Evolutionary conservation across 2,797 vertebrate species (phyloP).

Genomic region (Poeciliopsis turneri): DNA sequence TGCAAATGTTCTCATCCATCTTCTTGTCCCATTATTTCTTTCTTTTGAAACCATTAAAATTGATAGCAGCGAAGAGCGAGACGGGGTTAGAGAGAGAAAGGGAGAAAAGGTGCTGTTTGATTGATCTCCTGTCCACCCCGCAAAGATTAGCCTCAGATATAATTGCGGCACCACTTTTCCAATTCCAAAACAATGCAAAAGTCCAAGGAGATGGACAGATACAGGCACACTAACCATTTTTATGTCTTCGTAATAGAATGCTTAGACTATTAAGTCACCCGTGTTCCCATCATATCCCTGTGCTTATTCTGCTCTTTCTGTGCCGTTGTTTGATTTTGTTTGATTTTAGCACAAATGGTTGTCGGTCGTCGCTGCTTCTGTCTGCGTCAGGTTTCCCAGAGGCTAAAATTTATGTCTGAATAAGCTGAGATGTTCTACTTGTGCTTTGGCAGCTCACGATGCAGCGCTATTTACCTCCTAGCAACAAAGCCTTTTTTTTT

Average conservation of each 20-base stretch:
- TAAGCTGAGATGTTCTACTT: conserved; percentile 52
- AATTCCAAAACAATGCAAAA: conserved; percentile 26
- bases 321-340: conserved; percentile 62
- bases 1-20: conserved; percentile 91
- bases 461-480: conserved; percentile 36
- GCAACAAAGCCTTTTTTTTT: conserved; percentile 14
- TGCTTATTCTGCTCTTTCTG: conserved; percentile 23
- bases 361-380: conserved; percentile 16
- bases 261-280: conserved; percentile 28
- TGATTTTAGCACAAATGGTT: conserved; percentile 50
- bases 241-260: conserved; percentile 26
- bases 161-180: conserved; percentile 46
- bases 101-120: conserved; percentile 82
- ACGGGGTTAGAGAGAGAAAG: conserved; percentile 73
- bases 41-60: conserved; percentile 91
- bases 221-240: conserved; percentile 26
- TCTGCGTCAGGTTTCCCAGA: conserved; percentile 28
- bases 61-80: conserved; percentile 87
- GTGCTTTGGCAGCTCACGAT: conserved; percentile 36
- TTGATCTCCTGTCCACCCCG: conserved; percentile 74
- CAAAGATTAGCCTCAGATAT: conserved; percentile 72
- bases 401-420: conserved; percentile 49
- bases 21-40: conserved; percentile 83
- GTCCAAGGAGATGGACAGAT: conserved; percentile 12
- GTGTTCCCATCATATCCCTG: conserved; percentile 20